Evolutionary conservation across 2,888 invertebrate genomes (phyloP).

Genomic region (Icerya purchasi): DNA sequence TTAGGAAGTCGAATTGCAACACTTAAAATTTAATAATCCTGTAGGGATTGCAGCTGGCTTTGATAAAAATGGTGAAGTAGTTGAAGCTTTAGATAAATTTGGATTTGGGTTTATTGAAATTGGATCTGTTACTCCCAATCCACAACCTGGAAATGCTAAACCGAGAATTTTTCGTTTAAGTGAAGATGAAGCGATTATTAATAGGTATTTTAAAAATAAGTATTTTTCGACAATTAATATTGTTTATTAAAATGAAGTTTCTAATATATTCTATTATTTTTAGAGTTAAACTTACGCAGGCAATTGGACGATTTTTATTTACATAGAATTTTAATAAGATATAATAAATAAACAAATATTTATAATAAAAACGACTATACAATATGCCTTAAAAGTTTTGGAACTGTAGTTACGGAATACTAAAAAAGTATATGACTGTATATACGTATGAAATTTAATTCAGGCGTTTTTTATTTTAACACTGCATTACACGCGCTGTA

Average conservation of each 20-base stretch:
- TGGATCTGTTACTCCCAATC: conserved; percentile 82
- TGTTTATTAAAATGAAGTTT: no score
- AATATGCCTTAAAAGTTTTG: no score
- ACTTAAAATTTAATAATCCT: conserved; percentile 57
- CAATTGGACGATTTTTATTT: not conserved
- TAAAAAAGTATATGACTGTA: no score
- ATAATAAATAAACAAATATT: not conserved
- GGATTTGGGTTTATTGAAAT: conserved; percentile 94
- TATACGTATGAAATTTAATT: no score
- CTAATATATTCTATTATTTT: no score
- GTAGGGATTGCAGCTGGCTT: conserved; percentile 97
- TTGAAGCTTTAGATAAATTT: conserved; percentile 52
- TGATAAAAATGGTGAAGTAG: conserved; percentile 88
- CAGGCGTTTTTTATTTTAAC: no score
- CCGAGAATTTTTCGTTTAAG: conserved; percentile 76
- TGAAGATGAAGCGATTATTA: conserved; percentile 74
- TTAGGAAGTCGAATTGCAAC: conserved; percentile 49
- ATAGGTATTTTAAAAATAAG: conserved; percentile 48
- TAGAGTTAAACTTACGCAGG: no score
- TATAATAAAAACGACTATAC: no score
- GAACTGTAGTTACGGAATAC: no score
- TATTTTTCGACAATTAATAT: not conserved
- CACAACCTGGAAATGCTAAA: conserved; percentile 79
- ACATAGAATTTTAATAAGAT: not conserved
- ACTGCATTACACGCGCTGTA: no score